Evolutionary conservation across 2,113 vertebrate genomes (phyloP).

Genomic region (Thryonomys swinderianus): DNA sequence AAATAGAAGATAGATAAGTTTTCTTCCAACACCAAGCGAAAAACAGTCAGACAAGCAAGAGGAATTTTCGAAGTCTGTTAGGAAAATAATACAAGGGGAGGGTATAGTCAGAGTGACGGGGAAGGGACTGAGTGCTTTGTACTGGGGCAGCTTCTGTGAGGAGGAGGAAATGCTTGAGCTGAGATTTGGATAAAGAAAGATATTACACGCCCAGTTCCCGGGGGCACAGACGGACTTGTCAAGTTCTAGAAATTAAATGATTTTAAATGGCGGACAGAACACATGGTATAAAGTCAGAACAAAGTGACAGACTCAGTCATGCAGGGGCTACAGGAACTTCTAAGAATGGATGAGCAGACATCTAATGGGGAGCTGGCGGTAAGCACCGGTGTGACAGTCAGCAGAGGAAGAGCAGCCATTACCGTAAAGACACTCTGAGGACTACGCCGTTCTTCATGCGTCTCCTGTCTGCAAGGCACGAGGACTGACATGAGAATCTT

Average conservation of each 20-base stretch:
- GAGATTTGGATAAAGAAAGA: neutral
- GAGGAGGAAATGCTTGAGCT: neutral
- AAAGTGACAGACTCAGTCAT: neutral
- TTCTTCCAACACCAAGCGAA: neutral
- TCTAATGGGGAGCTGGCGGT: neutral
- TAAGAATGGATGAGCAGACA: neutral
- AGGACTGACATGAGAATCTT: neutral
- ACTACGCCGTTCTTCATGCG: neutral
- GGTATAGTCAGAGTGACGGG: neutral
- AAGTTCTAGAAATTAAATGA: conserved; percentile 13
- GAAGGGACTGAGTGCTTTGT: neutral
- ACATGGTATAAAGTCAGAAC: neutral
- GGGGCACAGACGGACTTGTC: neutral
- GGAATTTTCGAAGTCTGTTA: neutral
- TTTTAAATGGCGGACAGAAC: neutral
- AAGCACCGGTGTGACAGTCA: neutral
- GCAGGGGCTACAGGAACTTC: neutral
- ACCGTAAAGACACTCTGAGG: neutral
- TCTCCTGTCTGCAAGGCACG: neutral
- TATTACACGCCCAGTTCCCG: neutral
- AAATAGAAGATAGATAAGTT: neutral
- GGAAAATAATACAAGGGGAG: neutral
- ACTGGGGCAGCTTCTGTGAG: neutral
- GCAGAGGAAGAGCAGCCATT: neutral
- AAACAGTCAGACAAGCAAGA: neutral